phyloP scores from a whole-genome alignment of 2,888 invertebrate genomes.

The Hirtodrosophila cameraria region DNA sequence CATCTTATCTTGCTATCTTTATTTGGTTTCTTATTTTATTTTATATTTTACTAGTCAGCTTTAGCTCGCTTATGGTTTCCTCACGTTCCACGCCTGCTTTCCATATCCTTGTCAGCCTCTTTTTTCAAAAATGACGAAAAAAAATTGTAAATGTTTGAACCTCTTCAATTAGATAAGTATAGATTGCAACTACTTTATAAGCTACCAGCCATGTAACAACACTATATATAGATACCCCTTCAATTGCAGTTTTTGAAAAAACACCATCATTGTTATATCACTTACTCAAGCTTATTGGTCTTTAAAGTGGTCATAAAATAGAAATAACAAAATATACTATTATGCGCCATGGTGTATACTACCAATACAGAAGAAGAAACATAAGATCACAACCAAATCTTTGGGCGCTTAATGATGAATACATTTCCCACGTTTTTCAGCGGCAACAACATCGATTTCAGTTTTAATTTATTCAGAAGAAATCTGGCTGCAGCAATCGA shows the following conservation, averaged over 20 bases:
- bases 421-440: conserved; percentile 77
- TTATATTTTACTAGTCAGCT: too few species aligned
- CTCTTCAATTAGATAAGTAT: too few species aligned
- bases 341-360: conserved; percentile 51
- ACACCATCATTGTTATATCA: conserved; percentile 49
- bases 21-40: too few species aligned
- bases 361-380: conserved; percentile 20
- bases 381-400: conserved; percentile 26
- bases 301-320: conserved; percentile 68
- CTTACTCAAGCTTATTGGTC: conserved; percentile 45
- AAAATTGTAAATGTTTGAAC: too few species aligned
- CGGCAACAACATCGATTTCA: conserved; percentile 43
- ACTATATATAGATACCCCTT: neutral
- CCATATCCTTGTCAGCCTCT: too few species aligned
- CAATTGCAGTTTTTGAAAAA: conserved; percentile 1
- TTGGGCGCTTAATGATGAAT: conserved; percentile 55
- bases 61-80: too few species aligned
- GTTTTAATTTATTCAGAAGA: conserved; percentile 81
- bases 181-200: too few species aligned
- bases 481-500: conserved; percentile 72
- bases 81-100: too few species aligned
- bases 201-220: too few species aligned
- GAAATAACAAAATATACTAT: conserved; percentile 60
- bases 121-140: too few species aligned
- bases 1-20: too few species aligned